Base-by-base conservation (phyloP, 2,888 invertebrate species). In the Orchesella flavescens region DNA sequence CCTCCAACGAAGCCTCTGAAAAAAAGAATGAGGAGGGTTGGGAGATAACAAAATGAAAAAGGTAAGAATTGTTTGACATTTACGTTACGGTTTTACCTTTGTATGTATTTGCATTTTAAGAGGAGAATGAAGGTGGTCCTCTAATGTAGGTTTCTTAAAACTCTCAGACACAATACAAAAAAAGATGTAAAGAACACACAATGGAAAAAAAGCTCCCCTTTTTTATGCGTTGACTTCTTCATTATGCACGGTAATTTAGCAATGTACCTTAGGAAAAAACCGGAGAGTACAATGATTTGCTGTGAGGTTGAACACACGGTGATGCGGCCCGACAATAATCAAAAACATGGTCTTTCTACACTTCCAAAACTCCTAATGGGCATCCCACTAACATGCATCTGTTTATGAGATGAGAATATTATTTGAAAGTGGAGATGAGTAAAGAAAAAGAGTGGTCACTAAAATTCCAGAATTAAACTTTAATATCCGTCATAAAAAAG, bases 1-100 rank as follows among this genome's bases (percentile, higher is more conserved):
- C 80, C 80, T 73, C 80, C 80, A 80, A 80, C 80, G 80, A 80
- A 80, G 79, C 63, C 12, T 59, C 17, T 17, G 61, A 65, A 53
- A 34, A 34, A 34, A 34, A 34, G 34, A 53, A 63, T 65, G 53
- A 72, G 24, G 13, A 46, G 66, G 15, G 66, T 12, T 59, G 46
- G 15, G 66, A 72, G 79, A 61, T 34, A 23, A 72, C 59, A 63
- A n/a, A 17, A 77, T 23, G 34, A 43, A 44, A 19, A 78, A 66
- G 59, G 71, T 17, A 66, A 73, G 66, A 66, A 73, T 73, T 80
- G 57, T 73, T 80, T 80, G 80, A 66, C 73, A 80, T 73, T 66
- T 72, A 80, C 73, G 66, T 34, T 34, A 34, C 34, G 34, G 34
- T 34, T n/a, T n/a, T 34, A 34, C 34, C 34, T 34, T 57, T 80